A percentile compares a stretch with the other conserved stretches of the same genome.
Evolutionary conservation across 2,888 invertebrate genomes (phyloP).

Genomic region (Harmothoe impar): DNA sequence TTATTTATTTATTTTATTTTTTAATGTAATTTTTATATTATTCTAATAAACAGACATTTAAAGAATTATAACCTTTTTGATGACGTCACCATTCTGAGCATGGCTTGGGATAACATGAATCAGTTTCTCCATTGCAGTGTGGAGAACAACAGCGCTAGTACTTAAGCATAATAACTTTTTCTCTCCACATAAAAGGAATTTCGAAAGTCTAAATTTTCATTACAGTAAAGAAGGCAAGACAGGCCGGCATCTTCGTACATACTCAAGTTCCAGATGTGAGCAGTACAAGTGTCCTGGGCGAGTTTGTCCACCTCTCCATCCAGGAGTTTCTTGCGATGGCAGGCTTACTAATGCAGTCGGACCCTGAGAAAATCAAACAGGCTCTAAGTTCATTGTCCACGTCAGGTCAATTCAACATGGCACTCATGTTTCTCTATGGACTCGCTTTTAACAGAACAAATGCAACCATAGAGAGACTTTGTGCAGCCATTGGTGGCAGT

Average conservation of each 20-base stretch:
- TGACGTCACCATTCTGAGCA: background rate
- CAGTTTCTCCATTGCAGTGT: no score
- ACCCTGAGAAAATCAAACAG: background rate
- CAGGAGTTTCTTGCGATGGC: no score
- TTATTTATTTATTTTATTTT: no score
- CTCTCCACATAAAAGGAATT: background rate
- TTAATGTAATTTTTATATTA: no score
- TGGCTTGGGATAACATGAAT: background rate
- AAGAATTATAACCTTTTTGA: no score
- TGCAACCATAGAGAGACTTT: background rate
- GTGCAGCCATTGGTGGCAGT: background rate
- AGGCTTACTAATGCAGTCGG: background rate
- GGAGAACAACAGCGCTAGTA: no score
- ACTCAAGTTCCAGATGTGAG: background rate
- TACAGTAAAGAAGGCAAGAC: background rate
- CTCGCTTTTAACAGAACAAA: background rate
- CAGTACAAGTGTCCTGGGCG: background rate
- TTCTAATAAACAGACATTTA: no score
- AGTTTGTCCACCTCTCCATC: background rate
- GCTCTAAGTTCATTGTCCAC: background rate
- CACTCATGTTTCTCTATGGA: background rate
- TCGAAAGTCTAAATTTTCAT: background rate
- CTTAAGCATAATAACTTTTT: no score
- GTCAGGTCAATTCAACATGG: background rate
- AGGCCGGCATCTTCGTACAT: background rate